These are phyloP conservation scores for Centropus bengalensis DNA, from an alignment of 2,113 vertebrate genomes.

Conservation along the genomic window DNA sequence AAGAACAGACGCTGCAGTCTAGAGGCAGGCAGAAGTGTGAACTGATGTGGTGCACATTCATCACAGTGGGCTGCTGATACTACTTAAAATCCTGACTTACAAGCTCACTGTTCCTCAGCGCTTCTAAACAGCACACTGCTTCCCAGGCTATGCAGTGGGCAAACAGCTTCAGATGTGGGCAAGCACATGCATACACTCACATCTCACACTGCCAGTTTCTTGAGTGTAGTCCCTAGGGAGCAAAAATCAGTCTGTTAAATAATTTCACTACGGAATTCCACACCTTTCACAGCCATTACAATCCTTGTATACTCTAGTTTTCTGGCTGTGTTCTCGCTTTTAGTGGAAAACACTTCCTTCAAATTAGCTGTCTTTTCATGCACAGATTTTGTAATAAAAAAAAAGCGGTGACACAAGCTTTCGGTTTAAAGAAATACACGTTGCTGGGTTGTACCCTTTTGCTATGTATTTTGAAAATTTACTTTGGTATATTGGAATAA, in stretches of 20 bases:
- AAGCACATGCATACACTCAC: not conserved
- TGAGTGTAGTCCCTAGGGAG: not conserved
- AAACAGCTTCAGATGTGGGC: not conserved
- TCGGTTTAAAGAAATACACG: not conserved
- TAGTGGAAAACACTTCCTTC: conserved; percentile 11
- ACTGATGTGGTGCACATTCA: conserved; percentile 15
- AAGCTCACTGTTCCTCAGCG: not conserved
- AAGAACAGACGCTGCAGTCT: conserved; percentile 35
- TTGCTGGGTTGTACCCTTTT: not conserved
- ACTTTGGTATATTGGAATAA: not conserved
- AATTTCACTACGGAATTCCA: not conserved
- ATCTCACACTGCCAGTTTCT: conserved; percentile 1
- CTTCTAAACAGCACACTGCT: not conserved
- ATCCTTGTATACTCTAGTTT: not conserved
- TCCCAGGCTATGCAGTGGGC: not conserved
- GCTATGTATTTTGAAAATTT: not conserved
- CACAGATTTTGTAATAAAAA: not conserved
- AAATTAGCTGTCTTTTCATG: conserved; percentile 14
- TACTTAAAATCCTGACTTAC: conserved; percentile 12
- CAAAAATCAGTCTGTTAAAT: conserved; percentile 18
- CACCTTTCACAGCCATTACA: conserved; percentile 31
- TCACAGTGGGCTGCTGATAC: conserved; percentile 1
- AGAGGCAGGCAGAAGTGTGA: conserved; percentile 28
- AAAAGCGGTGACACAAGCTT: not conserved
- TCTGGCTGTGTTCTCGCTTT: conserved; percentile 28